These are phyloP conservation scores for Drosophila subquinaria DNA, from an alignment of 2,888 invertebrate genomes.

Conservation along the genomic window DNA sequence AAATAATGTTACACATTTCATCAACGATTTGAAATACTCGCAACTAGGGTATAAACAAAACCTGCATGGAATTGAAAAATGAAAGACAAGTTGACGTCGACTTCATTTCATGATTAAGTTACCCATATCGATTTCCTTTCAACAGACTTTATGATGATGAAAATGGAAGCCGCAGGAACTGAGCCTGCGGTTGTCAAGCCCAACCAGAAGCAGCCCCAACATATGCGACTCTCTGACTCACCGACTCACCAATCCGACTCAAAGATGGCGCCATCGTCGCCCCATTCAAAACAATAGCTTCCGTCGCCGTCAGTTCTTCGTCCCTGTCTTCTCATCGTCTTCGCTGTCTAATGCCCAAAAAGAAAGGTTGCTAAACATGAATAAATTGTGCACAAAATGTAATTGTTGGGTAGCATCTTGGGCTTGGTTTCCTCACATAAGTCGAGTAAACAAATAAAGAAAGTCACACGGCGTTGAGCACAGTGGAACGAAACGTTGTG, in stretches of 20 bases:
- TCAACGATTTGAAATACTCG: background rate
- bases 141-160: conserved; percentile 76
- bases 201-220: conserved; percentile 18
- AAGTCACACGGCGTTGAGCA: conserved; percentile 19
- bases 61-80: conserved; percentile 43
- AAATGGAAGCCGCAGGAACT: conserved; percentile 67
- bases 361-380: conserved; percentile 63
- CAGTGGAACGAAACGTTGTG: conserved; percentile 29
- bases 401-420: conserved; percentile 72
- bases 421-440: conserved; percentile 28
- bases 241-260: conserved; percentile 19
- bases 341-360: conserved; percentile 34
- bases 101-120: conserved; percentile 78
- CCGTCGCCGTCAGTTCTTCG: conserved; percentile 4
- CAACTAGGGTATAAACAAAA: background rate
- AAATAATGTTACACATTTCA: background rate
- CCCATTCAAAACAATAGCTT: conserved; percentile 67
- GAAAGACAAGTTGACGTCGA: conserved; percentile 69
- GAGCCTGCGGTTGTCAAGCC: conserved; percentile 66
- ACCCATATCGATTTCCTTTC: conserved; percentile 77
- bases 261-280: conserved; percentile 42
- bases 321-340: background rate
- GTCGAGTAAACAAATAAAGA: conserved; percentile 64
- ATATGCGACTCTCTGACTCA: conserved; percentile 21
- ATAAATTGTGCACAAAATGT: conserved; percentile 70